Evolutionary conservation across 1,140 invertebrate genomes (phyloP).

Genomic region (Hetaerina americana): DNA sequence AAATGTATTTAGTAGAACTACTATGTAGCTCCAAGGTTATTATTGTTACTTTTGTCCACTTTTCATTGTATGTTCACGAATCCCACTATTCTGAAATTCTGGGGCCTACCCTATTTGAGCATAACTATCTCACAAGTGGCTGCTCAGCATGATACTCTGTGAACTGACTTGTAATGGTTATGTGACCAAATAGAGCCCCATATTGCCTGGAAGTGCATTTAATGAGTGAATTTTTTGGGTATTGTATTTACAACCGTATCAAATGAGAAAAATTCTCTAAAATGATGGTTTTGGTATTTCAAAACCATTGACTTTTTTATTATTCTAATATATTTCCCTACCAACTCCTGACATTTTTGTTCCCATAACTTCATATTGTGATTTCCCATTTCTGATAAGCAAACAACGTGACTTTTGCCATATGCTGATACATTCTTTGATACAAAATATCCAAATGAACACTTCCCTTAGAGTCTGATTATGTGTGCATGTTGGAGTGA

Average conservation of each 20-base stretch:
- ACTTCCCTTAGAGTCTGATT: background rate
- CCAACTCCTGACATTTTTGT: background rate
- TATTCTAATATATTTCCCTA: background rate
- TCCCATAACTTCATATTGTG: background rate
- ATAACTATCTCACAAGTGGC: background rate
- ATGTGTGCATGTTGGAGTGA: background rate
- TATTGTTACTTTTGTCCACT: background rate
- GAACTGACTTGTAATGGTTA: background rate
- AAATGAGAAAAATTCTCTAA: background rate
- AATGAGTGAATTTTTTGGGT: background rate
- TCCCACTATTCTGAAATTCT: background rate
- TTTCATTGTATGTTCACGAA: background rate
- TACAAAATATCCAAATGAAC: background rate
- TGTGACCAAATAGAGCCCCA: background rate
- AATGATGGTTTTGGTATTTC: background rate
- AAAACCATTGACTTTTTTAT: background rate
- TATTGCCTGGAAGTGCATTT: background rate
- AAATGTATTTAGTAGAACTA: conserved; percentile 1
- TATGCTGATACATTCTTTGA: background rate
- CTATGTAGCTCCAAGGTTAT: background rate
- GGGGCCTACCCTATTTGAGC: background rate
- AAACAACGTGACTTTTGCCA: background rate
- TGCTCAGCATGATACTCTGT: background rate
- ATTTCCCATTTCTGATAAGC: background rate
- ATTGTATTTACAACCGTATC: background rate